Conservation (phyloP, 2,888 invertebrate genomes). For the Meliscaeva auricollis region DNA sequence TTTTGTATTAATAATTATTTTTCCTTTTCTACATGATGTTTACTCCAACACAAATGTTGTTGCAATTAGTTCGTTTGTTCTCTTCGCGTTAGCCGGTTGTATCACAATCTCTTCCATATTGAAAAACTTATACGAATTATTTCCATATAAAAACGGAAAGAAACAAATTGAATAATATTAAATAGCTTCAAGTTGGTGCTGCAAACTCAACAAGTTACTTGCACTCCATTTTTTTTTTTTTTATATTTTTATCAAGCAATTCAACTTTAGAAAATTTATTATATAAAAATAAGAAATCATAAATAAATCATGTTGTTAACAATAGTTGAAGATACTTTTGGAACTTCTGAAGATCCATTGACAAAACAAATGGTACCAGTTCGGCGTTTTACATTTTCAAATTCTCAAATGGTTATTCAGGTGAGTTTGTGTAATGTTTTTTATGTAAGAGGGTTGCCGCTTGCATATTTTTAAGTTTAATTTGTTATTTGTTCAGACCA, state of each 20-base stretch:
- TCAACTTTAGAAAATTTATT: not conserved
- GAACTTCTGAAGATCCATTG: constrained; percentile 80
- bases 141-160: constrained; percentile 18
- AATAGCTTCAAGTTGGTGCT: not conserved
- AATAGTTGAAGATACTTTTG: constrained; percentile 82
- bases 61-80: constrained; percentile 34
- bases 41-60: constrained; percentile 17
- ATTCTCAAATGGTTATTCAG: constrained; percentile 80
- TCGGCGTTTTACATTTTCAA: constrained; percentile 80
- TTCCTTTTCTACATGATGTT: not conserved
- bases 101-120: not conserved
- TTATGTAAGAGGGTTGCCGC: too few relatives aligned
- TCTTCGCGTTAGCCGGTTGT: constrained; percentile 6
- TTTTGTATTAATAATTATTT: constrained; percentile 14
- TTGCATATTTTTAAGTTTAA: too few relatives aligned
- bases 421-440: constrained; percentile 69
- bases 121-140: not conserved
- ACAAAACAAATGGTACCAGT: constrained; percentile 79
- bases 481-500: too few relatives aligned
- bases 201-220: not conserved
- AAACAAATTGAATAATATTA: not conserved
- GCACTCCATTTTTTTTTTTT: not conserved
- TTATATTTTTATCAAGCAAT: too few relatives aligned
- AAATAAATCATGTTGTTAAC: constrained; percentile 78
- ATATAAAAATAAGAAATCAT: not conserved